A percentile compares a stretch with the other conserved stretches of the same genome.
phyloP scores from a whole-genome alignment of 2,888 invertebrate species.

The Drosophila fulvimacula region DNA sequence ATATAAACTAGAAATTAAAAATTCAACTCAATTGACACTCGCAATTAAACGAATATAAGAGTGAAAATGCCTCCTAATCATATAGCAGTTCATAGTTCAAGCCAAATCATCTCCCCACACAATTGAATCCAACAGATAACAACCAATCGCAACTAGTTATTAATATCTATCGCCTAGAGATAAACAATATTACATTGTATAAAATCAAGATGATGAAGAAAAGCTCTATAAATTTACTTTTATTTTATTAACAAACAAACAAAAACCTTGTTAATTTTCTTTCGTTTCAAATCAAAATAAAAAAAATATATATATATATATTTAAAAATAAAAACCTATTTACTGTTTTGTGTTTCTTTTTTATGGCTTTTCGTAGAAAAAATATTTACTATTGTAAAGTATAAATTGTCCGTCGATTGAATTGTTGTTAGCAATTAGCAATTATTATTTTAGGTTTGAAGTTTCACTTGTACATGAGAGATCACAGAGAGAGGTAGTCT shows the following conservation, averaged over 20 bases:
- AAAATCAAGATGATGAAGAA: slow-evolving; percentile 43
- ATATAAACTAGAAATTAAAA: slow-evolving; percentile 42
- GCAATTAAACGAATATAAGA: slow-evolving; percentile 19
- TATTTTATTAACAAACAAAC: slow-evolving; percentile 66
- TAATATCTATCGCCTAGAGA: slow-evolving; percentile 56
- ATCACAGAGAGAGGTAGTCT: too few relatives aligned
- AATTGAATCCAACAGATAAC: slow-evolving; percentile 22
- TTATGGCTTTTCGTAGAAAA: too few relatives aligned
- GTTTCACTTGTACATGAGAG: too few relatives aligned
- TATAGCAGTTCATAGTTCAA: slow-evolving; percentile 49
- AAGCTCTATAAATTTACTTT: slow-evolving; percentile 57
- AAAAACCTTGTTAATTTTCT: slow-evolving; percentile 72
- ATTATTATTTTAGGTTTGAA: too few relatives aligned
- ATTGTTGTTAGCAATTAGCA: too few relatives aligned
- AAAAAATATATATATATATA: slow-evolving; percentile 61
- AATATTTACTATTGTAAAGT: too few relatives aligned
- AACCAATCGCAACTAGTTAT: slow-evolving; percentile 63
- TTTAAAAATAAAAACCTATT: slow-evolving; percentile 57
- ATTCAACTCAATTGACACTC: slow-evolving; percentile 50
- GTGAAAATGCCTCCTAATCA: slow-evolving; percentile 34
- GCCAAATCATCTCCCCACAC: slow-evolving; percentile 63
- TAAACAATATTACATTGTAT: slow-evolving; percentile 64
- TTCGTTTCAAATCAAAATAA: slow-evolving; percentile 70
- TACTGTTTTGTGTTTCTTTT: too few relatives aligned
- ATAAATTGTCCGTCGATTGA: too few relatives aligned